Evolutionary conservation across 1,140 invertebrate species (phyloP).

Genomic region (Nebria ingens): DNA sequence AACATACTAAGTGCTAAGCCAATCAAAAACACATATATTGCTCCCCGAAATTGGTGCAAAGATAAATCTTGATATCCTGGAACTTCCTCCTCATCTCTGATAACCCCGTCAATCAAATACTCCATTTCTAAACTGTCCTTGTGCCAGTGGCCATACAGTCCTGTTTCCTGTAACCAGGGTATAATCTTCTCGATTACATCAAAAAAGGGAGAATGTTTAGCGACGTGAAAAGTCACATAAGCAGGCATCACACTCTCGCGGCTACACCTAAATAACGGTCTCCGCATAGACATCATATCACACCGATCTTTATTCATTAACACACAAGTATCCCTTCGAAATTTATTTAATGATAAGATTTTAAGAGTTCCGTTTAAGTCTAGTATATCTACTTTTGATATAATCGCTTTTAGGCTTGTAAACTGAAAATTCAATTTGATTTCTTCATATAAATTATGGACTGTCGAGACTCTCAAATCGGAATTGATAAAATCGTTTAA

Average conservation of each 20-base stretch:
- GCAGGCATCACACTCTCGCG: not conserved
- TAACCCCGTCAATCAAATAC: not conserved
- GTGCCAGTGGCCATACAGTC: not conserved
- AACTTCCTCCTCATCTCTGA: not conserved
- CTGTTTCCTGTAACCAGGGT: not conserved
- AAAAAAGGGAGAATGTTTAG: not conserved
- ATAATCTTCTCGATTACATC: not conserved
- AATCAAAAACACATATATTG: not conserved
- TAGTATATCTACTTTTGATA: too few relatives aligned
- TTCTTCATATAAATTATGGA: not conserved
- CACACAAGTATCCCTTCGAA: not conserved
- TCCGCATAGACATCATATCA: not conserved
- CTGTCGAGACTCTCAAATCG: not conserved
- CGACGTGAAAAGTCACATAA: not conserved
- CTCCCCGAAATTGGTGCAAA: not conserved
- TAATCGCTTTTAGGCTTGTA: too few relatives aligned
- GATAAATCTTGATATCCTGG: not conserved
- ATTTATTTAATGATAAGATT: not conserved
- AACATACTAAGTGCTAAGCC: not conserved
- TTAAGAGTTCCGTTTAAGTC: not conserved
- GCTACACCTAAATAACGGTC: not conserved
- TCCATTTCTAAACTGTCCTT: not conserved
- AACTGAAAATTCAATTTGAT: not conserved
- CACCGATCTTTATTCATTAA: not conserved
- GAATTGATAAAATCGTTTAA: not conserved